Percentiles rank a stretch among this genome's conserved stretches.
phyloP scores from a whole-genome alignment of 2,113 vertebrate species.

The Irena cyanogastra region DNA sequence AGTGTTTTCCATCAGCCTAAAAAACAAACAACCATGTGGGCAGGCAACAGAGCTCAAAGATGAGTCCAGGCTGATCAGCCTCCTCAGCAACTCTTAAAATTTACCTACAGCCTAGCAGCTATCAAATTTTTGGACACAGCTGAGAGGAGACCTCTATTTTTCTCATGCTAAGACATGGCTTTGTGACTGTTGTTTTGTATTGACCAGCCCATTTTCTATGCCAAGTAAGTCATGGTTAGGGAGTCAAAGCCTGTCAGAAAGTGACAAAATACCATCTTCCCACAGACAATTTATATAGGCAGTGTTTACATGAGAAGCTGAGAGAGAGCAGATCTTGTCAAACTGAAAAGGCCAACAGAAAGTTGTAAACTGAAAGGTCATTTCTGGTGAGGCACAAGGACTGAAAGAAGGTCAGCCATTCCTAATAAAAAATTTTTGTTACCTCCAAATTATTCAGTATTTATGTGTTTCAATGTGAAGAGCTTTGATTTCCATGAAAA shows the following conservation, averaged over 20 bases:
- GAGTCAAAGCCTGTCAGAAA: neutral
- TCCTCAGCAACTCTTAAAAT: neutral
- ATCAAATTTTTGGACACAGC: neutral
- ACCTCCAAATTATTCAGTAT: neutral
- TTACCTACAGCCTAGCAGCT: neutral
- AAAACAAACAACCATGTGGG: neutral
- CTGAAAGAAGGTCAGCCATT: slow-evolving; percentile 27
- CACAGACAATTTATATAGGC: neutral
- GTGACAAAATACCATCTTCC: neutral
- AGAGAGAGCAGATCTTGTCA: slow-evolving; percentile 34
- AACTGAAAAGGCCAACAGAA: slow-evolving; percentile 64
- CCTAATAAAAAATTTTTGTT: slow-evolving; percentile 40
- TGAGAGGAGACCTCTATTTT: neutral
- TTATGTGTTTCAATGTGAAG: neutral
- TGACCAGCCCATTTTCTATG: neutral
- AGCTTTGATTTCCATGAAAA: neutral
- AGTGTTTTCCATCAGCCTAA: neutral
- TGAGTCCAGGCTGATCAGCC: neutral
- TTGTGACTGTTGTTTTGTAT: neutral
- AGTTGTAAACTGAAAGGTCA: slow-evolving; percentile 66
- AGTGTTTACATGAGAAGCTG: slow-evolving; percentile 9
- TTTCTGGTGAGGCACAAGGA: slow-evolving; percentile 20
- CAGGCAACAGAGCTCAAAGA: neutral
- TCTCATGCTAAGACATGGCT: neutral
- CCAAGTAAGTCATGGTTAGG: neutral